Evolutionary conservation across 2,888 invertebrate genomes (phyloP).

Genomic region (Platypus cylindrus): DNA sequence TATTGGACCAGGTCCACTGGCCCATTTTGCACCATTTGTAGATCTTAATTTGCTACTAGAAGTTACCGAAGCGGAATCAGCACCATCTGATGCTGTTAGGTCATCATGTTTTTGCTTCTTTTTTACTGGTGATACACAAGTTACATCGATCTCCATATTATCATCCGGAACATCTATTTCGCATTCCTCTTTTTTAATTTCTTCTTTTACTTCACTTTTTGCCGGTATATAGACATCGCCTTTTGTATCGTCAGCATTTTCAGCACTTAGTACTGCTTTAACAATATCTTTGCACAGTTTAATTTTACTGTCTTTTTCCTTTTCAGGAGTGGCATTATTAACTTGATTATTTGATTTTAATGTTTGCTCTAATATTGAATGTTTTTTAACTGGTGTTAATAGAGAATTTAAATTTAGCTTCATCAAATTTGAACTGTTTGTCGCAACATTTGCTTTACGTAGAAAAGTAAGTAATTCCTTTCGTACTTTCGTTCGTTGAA

Average conservation of each 20-base stretch:
- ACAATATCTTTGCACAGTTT: slow-evolving; percentile 48
- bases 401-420: slow-evolving; percentile 29
- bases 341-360: slow-evolving; percentile 41
- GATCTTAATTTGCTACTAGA: slow-evolving; percentile 33
- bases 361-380: slow-evolving; percentile 58
- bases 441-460: slow-evolving; percentile 48
- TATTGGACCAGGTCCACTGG: slow-evolving; percentile 25
- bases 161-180: slow-evolving; percentile 4
- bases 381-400: slow-evolving; percentile 35
- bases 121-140: slow-evolving; percentile 12
- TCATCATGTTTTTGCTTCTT: slow-evolving; percentile 31
- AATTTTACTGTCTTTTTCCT: slow-evolving; percentile 32
- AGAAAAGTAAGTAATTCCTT: slow-evolving; percentile 51
- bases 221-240: slow-evolving; percentile 27
- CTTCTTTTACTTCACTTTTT: slow-evolving; percentile 18
- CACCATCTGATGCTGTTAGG: slow-evolving; percentile 25
- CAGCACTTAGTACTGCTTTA: slow-evolving; percentile 48
- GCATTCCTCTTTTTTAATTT: slow-evolving; percentile 13
- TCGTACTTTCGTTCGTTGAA: slow-evolving; percentile 58
- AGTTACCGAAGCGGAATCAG: slow-evolving; percentile 34
- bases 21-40: slow-evolving; percentile 33
- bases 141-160: slow-evolving; percentile 14
- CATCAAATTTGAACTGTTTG: slow-evolving; percentile 37
- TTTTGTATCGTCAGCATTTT: slow-evolving; percentile 40
- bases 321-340: slow-evolving; percentile 13